A percentile compares a stretch with the other conserved stretches of the same genome.
These are phyloP conservation scores for Hycleus phaleratus DNA, from an alignment of 1,140 invertebrate genomes.

Conservation along the genomic window DNA sequence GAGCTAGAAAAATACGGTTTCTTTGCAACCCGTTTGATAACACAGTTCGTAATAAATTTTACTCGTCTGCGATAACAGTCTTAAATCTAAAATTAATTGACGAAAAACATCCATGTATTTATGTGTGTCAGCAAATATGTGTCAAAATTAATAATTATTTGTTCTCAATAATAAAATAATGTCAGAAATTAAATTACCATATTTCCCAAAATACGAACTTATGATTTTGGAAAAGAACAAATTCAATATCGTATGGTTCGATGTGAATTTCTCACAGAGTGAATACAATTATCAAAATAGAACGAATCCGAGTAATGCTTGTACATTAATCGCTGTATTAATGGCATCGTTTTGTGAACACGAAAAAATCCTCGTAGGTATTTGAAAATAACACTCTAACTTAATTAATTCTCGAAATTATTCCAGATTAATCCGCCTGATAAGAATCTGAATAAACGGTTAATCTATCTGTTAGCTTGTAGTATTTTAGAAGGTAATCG, in stretches of 20 bases:
- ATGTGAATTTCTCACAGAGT: constrained; percentile 34
- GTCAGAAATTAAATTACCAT: constrained; percentile 20
- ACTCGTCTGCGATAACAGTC: no score
- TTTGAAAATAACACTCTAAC: neutral
- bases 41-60: no score
- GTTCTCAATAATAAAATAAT: no score
- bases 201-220: constrained; percentile 35
- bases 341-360: constrained; percentile 30
- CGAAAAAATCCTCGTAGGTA: constrained; percentile 23
- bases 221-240: constrained; percentile 23
- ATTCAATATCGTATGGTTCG: constrained; percentile 33
- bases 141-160: constrained; percentile 10
- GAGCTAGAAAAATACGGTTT: no score
- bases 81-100: no score
- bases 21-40: no score
- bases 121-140: neutral
- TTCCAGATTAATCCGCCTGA: constrained; percentile 24
- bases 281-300: constrained; percentile 31
- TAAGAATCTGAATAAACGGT: constrained; percentile 16
- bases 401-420: no score
- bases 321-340: constrained; percentile 36
- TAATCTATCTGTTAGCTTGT: constrained; percentile 24
- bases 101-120: no score
- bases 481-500: constrained; percentile 36
- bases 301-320: constrained; percentile 34